These are phyloP conservation scores for Eidolon dupreanum DNA, from an alignment of 2,797 vertebrate genomes.

Conservation along the genomic window DNA sequence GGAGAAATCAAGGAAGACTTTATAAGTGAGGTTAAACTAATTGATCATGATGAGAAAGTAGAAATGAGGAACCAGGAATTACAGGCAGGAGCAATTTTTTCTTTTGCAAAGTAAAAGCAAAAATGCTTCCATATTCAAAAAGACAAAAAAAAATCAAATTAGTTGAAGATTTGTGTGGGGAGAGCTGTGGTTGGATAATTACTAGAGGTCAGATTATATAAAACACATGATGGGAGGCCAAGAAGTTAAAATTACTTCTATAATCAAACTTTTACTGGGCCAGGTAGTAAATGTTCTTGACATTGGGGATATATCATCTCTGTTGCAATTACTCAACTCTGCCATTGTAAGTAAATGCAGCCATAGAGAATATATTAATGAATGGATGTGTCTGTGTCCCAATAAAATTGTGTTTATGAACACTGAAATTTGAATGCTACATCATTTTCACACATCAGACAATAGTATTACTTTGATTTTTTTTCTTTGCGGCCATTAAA, in stretches of 20 bases:
- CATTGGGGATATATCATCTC: background rate
- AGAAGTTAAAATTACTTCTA: background rate
- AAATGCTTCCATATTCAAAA: background rate
- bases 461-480: background rate
- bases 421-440: background rate
- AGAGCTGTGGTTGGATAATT: background rate
- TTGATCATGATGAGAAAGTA: background rate
- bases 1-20: background rate
- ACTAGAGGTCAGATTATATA: background rate
- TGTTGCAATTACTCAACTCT: background rate
- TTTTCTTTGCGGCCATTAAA: background rate
- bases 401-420: background rate
- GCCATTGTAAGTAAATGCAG: background rate
- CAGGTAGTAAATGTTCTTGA: background rate
- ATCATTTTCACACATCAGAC: background rate
- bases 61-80: background rate
- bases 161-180: background rate
- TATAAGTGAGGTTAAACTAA: background rate
- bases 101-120: background rate
- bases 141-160: background rate
- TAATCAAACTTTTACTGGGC: background rate
- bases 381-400: background rate
- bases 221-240: background rate
- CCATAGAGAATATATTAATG: background rate
- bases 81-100: background rate